A percentile compares a stretch with the other conserved stretches of the same genome.
phyloP scores from a whole-genome alignment of 2,888 invertebrate species.

The Chesias legatella region DNA sequence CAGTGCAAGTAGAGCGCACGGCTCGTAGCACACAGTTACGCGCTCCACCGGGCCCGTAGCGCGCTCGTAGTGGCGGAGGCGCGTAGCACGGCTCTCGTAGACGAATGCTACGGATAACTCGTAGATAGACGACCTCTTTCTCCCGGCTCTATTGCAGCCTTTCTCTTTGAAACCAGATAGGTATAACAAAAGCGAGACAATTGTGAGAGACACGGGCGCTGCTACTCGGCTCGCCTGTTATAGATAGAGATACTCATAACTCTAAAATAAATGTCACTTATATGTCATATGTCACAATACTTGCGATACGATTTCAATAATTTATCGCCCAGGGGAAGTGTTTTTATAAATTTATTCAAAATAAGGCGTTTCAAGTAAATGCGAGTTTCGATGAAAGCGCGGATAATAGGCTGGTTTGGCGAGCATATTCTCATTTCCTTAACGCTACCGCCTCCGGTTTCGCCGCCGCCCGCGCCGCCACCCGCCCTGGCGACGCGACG shows the following conservation, averaged over 20 bases:
- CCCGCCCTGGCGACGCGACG: too few species aligned
- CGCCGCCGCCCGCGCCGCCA: background rate
- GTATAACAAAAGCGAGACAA: slow-evolving; percentile 1
- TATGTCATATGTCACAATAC: too few species aligned
- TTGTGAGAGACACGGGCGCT: background rate
- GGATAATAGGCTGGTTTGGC: slow-evolving; percentile 4
- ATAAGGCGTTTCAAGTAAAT: slow-evolving; percentile 6
- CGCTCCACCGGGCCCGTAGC: slow-evolving; percentile 33
- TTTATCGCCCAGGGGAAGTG: background rate
- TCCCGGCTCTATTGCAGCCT: background rate
- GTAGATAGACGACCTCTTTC: background rate
- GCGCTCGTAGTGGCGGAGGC: slow-evolving; percentile 23
- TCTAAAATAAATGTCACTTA: slow-evolving; percentile 17
- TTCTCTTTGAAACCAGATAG: background rate
- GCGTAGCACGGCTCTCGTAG: slow-evolving; percentile 20
- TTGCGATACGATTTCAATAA: slow-evolving; percentile 3
- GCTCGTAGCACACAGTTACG: slow-evolving; percentile 33
- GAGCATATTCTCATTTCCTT: background rate
- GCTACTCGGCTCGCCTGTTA: background rate
- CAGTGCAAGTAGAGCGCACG: slow-evolving; percentile 19
- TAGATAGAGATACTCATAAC: slow-evolving; percentile 6
- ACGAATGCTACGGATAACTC: slow-evolving; percentile 12
- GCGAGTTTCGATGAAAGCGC: slow-evolving; percentile 5
- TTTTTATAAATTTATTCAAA: slow-evolving; percentile 7
- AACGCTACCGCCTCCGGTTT: background rate